Evolutionary conservation across 2,888 invertebrate genomes (phyloP).

Genomic region (Endotricha flammealis): DNA sequence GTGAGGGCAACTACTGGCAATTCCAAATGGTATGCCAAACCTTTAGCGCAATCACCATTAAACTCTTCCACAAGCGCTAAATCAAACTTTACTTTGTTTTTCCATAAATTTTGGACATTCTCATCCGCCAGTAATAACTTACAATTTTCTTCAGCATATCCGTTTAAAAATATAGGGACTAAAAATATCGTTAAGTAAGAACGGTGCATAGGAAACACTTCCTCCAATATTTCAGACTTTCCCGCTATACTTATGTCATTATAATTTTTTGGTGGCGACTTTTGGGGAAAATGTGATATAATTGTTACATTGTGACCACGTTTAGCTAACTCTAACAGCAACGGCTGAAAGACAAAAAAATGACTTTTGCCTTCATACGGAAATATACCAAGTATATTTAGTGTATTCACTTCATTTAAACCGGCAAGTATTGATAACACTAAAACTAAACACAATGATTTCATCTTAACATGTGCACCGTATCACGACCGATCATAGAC

Average conservation of each 20-base stretch:
- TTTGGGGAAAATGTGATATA: slow-evolving; percentile 73
- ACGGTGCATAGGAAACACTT: slow-evolving; percentile 18
- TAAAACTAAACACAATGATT: slow-evolving; percentile 27
- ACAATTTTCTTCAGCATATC: slow-evolving; percentile 20
- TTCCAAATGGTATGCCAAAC: slow-evolving; percentile 63
- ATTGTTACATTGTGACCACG: slow-evolving; percentile 80
- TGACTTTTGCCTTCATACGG: slow-evolving; percentile 80
- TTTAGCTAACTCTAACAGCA: slow-evolving; percentile 70
- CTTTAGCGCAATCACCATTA: slow-evolving; percentile 73
- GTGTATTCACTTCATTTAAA: slow-evolving; percentile 16
- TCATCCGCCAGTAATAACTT: slow-evolving; percentile 20
- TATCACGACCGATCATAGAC: background rate
- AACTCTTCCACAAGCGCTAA: slow-evolving; percentile 66
- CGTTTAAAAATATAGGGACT: slow-evolving; percentile 12
- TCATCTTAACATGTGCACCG: background rate
- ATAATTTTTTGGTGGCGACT: slow-evolving; percentile 27
- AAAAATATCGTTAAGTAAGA: slow-evolving; percentile 14
- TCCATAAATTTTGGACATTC: slow-evolving; percentile 25
- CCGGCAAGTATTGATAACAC: background rate
- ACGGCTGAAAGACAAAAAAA: slow-evolving; percentile 75
- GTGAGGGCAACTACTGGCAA: slow-evolving; percentile 69
- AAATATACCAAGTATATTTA: slow-evolving; percentile 76
- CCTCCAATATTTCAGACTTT: slow-evolving; percentile 19
- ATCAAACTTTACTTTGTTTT: slow-evolving; percentile 59
- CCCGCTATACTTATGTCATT: slow-evolving; percentile 23